A percentile compares a stretch with the other conserved stretches of the same genome.
phyloP scores from a whole-genome alignment of 2,888 invertebrate genomes.

The Netelia fuscicornis region DNA sequence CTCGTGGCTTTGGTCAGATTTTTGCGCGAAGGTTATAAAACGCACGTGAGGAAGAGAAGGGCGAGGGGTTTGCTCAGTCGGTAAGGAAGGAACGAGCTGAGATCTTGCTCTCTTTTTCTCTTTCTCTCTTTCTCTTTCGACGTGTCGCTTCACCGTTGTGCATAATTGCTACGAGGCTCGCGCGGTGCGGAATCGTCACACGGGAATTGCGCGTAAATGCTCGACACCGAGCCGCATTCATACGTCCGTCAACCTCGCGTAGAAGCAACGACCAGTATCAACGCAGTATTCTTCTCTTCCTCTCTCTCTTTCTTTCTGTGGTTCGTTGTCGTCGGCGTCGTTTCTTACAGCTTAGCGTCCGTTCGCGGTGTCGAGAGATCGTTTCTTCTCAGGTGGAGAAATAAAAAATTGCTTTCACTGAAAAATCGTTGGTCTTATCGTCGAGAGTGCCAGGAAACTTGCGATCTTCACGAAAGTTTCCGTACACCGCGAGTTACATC shows the following conservation, averaged over 20 bases:
- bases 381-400: neutral
- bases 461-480: too few relatives aligned
- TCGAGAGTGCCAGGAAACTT: too few relatives aligned
- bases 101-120: neutral
- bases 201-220: slow-evolving; percentile 74
- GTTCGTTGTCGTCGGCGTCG: slow-evolving; percentile 42
- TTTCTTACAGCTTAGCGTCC: slow-evolving; percentile 3
- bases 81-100: slow-evolving; percentile 37
- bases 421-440: too few relatives aligned
- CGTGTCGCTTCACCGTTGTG: slow-evolving; percentile 70
- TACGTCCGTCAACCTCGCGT: slow-evolving; percentile 75
- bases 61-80: slow-evolving; percentile 6
- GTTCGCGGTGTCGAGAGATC: neutral
- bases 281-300: too few relatives aligned
- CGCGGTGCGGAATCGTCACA: slow-evolving; percentile 69
- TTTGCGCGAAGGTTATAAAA: slow-evolving; percentile 36
- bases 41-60: neutral
- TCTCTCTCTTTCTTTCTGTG: slow-evolving; percentile 1
- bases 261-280: neutral
- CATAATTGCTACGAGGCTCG: slow-evolving; percentile 75
- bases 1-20: slow-evolving; percentile 61
- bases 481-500: too few relatives aligned
- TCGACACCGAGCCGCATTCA: slow-evolving; percentile 73
- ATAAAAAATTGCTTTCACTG: neutral
- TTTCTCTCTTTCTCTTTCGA: neutral